Evolutionary conservation across 2,888 invertebrate genomes (phyloP), one percentile per base, ranked within the genome.

Genomic region (Eulithis prunata): DNA sequence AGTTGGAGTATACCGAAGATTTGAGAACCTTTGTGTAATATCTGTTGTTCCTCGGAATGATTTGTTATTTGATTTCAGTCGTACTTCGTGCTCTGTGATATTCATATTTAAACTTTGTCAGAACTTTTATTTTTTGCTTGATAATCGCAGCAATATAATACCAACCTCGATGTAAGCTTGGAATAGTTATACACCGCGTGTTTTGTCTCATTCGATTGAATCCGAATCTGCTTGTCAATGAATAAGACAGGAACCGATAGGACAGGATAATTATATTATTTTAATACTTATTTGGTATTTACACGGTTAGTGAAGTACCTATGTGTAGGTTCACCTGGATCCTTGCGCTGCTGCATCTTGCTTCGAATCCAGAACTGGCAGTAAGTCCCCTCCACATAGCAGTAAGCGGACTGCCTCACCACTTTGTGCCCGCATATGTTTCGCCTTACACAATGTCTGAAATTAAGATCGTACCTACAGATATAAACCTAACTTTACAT

Each of bases 391-490:
- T 97, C 96, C 49, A 96, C 94, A 82, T 97, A 97, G 83, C 98
- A 98, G 80, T 96, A 97, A 3, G 97, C 97, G 6, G 96, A 96
- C 87, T 98, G 97, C 68, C 95, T 95, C 60, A 98, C 94, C 47
- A 96, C 95, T 81, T 96, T 96, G 53, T 95, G 95, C 1, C 96
- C 96, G 78, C 98, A 98, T 74, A 96, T 93, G 10, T 95, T 94
- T 1, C 94, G 94, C 77, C 95, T 94, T 78, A 94, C 94, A 86
- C 98, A 98, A 81, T 95, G 94, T 84, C 97, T 96, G 79, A 0
- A 69, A 64, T 56, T 8, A 38, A 53, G 8, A 21, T 21, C 10
- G 38, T 4, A 28, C 8, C 21, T 28, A 14, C n/a, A 13, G 4
- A 47, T 13, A 4, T 4, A 43, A 21, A 51, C 11, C 3, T 10